These are phyloP conservation scores for Tenodera sinensis DNA, from an alignment of 2,888 invertebrate species.

Conservation along the genomic window DNA sequence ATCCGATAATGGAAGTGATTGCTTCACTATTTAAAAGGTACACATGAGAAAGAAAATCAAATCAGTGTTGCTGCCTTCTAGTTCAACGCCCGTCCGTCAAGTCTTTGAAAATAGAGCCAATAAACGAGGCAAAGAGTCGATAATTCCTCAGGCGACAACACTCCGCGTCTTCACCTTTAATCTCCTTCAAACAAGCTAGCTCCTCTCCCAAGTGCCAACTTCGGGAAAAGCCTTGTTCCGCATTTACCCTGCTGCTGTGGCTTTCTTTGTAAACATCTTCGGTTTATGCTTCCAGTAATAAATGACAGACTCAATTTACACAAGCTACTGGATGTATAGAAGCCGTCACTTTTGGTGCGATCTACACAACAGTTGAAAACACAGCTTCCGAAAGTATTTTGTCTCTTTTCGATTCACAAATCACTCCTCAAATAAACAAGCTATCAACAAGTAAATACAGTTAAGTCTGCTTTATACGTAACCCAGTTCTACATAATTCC, in stretches of 20 bases:
- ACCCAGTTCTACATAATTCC: no score
- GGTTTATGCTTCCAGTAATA: background rate
- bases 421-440: no score
- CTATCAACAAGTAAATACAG: no score
- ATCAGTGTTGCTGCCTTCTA: background rate
- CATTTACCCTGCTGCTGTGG: background rate
- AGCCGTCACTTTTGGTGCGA: background rate
- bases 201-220: background rate
- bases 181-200: conserved; percentile 1
- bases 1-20: no score
- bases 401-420: no score
- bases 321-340: background rate
- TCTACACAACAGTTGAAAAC: no score
- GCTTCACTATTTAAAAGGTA: no score
- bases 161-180: conserved; percentile 3
- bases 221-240: background rate
- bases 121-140: background rate
- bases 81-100: background rate
- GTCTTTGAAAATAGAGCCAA: conserved; percentile 9
- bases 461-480: no score
- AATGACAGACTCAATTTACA: background rate
- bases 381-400: no score
- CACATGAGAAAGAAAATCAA: background rate
- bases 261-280: background rate
- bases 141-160: conserved; percentile 14